Percentiles rank a stretch among this genome's conserved stretches.
Evolutionary conservation across 2,888 invertebrate genomes (phyloP).

Genomic region (Smittia sp.): DNA sequence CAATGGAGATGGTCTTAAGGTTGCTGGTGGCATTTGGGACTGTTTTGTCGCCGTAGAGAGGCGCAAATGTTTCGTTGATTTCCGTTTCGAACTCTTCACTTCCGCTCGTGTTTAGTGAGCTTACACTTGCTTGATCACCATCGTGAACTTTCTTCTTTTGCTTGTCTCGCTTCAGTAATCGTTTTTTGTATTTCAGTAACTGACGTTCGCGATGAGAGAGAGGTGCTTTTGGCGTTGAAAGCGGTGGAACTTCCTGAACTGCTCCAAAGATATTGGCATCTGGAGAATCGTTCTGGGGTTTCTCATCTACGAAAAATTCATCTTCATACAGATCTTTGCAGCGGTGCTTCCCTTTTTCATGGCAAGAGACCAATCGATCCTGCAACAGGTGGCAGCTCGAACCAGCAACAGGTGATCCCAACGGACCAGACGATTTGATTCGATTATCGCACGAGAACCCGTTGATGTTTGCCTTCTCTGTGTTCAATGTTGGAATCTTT

Average conservation of each 20-base stretch:
- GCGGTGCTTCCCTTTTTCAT: conserved; percentile 72
- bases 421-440: conserved; percentile 46
- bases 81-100: conserved; percentile 6
- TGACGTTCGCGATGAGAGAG: conserved; percentile 51
- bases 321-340: conserved; percentile 73
- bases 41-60: conserved; percentile 28
- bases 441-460: conserved; percentile 46
- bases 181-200: conserved; percentile 53
- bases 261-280: conserved; percentile 43
- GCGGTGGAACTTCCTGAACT: conserved; percentile 42
- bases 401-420: conserved; percentile 13
- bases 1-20: conserved; percentile 48
- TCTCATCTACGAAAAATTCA: conserved; percentile 47
- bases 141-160: conserved; percentile 49
- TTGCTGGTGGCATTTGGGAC: not conserved
- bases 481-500: conserved; percentile 62
- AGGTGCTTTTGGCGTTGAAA: conserved; percentile 45
- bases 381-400: conserved; percentile 8
- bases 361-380: conserved; percentile 53
- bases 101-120: conserved; percentile 40
- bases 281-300: conserved; percentile 20
- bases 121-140: conserved; percentile 22
- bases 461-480: conserved; percentile 54
- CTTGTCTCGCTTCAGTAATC: conserved; percentile 52
- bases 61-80: conserved; percentile 12